Conservation (phyloP, 2,113 vertebrate species). For the Rhinoptilus africanus region DNA sequence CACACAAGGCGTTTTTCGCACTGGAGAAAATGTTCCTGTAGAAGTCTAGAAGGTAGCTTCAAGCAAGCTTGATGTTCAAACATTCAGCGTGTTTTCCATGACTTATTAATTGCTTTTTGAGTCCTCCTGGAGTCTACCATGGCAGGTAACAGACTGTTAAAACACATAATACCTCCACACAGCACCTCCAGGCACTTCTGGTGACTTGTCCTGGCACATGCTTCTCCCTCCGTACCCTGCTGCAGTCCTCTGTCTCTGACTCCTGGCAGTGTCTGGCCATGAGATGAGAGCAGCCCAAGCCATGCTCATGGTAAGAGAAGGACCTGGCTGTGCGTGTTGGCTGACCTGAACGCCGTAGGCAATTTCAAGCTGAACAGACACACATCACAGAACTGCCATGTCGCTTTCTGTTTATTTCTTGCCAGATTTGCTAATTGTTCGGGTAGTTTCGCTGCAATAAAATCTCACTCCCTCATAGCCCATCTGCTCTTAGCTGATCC, state of each 20-base stretch:
- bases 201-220: background rate
- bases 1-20: background rate
- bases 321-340: background rate
- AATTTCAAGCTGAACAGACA: background rate
- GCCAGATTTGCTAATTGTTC: conserved; percentile 59
- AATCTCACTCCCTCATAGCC: conserved; percentile 63
- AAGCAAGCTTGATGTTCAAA: background rate
- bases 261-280: background rate
- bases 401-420: conserved; percentile 42
- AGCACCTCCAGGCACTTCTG: background rate
- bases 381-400: background rate
- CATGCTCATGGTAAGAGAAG: background rate
- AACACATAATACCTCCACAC: background rate
- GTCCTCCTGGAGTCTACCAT: background rate
- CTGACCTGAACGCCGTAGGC: background rate
- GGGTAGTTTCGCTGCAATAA: conserved; percentile 44
- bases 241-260: background rate
- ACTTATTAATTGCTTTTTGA: background rate
- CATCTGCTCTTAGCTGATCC: conserved; percentile 65
- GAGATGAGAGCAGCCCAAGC: background rate
- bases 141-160: background rate
- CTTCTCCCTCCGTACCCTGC: background rate
- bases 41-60: background rate
- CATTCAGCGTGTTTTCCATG: background rate
- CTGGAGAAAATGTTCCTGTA: background rate